These are phyloP conservation scores for Leucophenga maculata DNA, from an alignment of 2,888 invertebrate genomes.

Conservation along the genomic window DNA sequence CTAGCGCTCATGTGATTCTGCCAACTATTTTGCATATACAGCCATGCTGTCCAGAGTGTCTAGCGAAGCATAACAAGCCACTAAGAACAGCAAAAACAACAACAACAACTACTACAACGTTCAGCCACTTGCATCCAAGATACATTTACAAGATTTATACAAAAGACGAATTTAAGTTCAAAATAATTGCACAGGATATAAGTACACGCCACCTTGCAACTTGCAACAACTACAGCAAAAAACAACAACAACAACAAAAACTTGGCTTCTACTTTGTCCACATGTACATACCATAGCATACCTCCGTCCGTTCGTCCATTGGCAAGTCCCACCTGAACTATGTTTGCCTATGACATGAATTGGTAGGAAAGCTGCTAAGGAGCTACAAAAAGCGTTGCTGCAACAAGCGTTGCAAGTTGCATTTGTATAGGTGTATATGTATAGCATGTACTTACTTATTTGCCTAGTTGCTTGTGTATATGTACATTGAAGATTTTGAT, in stretches of 20 bases:
- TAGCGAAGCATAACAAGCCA: neutral
- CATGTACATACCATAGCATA: conserved; percentile 29
- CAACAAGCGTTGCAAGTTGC: conserved; percentile 33
- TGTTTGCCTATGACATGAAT: conserved; percentile 57
- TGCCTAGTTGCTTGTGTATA: conserved; percentile 4
- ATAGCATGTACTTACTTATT: neutral
- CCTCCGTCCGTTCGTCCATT: conserved; percentile 26
- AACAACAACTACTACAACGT: conserved; percentile 27
- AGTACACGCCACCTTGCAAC: conserved; percentile 46
- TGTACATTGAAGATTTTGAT: conserved; percentile 59
- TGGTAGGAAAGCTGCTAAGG: conserved; percentile 57
- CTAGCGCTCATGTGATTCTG: neutral
- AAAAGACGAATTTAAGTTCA: conserved; percentile 67
- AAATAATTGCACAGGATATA: conserved; percentile 67
- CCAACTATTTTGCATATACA: conserved; percentile 3
- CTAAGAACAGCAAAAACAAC: conserved; percentile 13
- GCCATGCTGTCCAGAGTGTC: neutral
- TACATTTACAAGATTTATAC: conserved; percentile 65
- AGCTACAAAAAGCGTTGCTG: neutral
- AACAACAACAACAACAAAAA: conserved; percentile 34
- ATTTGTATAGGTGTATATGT: conserved; percentile 18
- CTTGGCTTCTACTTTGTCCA: conserved; percentile 24
- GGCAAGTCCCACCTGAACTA: conserved; percentile 9
- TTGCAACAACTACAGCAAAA: conserved; percentile 41
- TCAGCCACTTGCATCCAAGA: conserved; percentile 49